Evolutionary conservation across 2,888 invertebrate species (phyloP).

Genomic region (Ophion slaviceki): DNA sequence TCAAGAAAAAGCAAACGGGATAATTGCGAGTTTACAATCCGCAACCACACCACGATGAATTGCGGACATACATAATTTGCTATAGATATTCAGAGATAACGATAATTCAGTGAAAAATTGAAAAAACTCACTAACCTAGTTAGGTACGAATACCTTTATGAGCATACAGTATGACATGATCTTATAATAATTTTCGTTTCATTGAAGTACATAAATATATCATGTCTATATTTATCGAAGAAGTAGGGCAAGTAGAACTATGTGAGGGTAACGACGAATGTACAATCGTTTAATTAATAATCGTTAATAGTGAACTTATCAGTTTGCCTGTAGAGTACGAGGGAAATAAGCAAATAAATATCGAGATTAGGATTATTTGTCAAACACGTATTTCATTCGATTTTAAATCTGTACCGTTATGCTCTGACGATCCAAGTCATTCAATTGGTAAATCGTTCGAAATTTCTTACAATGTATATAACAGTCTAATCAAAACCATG

Average conservation of each 20-base stretch:
- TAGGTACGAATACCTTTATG: too few relatives aligned
- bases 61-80: too few relatives aligned
- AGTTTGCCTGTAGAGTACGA: background rate
- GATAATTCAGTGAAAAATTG: too few relatives aligned
- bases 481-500: background rate
- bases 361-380: slow-evolving; percentile 2
- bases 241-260: background rate
- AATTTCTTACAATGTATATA: background rate
- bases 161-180: too few relatives aligned
- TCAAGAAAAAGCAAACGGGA: too few relatives aligned
- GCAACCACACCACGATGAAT: too few relatives aligned
- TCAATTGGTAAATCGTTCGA: background rate
- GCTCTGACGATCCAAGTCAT: background rate
- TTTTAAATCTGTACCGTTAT: slow-evolving; percentile 16
- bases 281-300: background rate
- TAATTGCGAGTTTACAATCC: too few relatives aligned
- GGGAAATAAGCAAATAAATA: slow-evolving; percentile 14
- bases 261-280: background rate
- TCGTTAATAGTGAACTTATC: slow-evolving; percentile 12
- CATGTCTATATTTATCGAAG: background rate
- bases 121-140: too few relatives aligned
- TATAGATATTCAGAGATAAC: too few relatives aligned
- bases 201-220: background rate
- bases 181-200: background rate
- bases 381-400: slow-evolving; percentile 7